Conservation (phyloP, 2,113 vertebrate genomes). For the Vireo altiloquus region DNA sequence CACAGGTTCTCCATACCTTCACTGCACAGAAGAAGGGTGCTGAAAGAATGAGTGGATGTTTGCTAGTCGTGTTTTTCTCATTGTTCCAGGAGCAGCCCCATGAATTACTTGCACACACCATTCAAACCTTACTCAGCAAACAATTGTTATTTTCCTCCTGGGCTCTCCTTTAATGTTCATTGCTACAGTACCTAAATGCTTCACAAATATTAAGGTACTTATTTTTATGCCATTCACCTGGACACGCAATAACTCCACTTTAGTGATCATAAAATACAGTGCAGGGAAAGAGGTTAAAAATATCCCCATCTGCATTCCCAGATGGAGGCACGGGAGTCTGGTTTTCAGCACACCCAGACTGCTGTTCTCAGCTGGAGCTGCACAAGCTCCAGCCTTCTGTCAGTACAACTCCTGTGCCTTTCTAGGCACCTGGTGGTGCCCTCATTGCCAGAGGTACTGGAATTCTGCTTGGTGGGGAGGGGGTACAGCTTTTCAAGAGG, state of each 20-base stretch:
- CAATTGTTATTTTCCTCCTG: background rate
- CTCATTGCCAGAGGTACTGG: background rate
- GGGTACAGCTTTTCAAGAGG: background rate
- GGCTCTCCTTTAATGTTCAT: background rate
- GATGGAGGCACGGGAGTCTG: background rate
- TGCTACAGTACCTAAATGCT: background rate
- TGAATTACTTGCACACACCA: background rate
- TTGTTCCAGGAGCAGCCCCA: background rate
- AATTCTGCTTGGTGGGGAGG: background rate
- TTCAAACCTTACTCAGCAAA: background rate
- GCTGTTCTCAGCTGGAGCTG: background rate
- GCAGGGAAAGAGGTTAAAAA: background rate
- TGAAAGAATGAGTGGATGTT: background rate
- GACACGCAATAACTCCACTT: background rate
- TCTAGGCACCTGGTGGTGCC: rapidly evolving
- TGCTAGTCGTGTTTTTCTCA: background rate
- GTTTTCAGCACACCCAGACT: background rate
- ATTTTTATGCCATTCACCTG: background rate
- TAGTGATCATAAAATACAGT: background rate
- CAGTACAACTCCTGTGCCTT: background rate
- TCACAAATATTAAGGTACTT: background rate
- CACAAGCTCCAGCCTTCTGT: background rate
- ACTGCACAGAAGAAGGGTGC: background rate
- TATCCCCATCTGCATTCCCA: background rate
- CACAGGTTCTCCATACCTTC: background rate